These are phyloP conservation scores for Salvelinus fontinalis DNA, from an alignment of 2,113 vertebrate genomes.

Conservation along the genomic window DNA sequence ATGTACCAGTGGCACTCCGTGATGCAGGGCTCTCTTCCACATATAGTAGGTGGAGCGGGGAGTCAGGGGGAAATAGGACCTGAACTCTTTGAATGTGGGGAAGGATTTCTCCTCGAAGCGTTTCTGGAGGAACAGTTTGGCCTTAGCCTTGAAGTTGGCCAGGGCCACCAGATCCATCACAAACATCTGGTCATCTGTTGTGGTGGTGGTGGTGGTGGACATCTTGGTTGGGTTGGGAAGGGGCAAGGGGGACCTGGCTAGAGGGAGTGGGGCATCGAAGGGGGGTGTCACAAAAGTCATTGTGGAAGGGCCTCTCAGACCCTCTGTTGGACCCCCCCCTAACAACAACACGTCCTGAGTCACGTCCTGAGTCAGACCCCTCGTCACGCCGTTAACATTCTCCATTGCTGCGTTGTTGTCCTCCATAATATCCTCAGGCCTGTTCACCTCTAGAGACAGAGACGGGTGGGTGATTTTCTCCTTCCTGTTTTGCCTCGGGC, in stretches of 20 bases:
- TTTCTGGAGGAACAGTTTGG: conserved; percentile 92
- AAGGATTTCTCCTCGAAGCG: conserved; percentile 93
- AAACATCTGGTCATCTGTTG: conserved; percentile 74
- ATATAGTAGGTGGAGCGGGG: conserved; percentile 97
- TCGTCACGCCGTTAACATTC: not conserved
- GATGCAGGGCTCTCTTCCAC: conserved; percentile 93
- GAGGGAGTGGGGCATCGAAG: conserved; percentile 37
- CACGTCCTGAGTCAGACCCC: not conserved
- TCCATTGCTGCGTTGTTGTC: not conserved
- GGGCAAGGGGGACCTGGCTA: conserved; percentile 35
- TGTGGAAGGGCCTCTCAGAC: not conserved
- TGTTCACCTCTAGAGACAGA: conserved; percentile 5
- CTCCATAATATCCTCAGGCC: conserved; percentile 20
- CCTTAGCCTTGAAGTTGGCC: conserved; percentile 93
- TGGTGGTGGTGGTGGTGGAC: conserved; percentile 42
- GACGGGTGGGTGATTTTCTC: not conserved
- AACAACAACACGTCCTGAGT: conserved; percentile 22
- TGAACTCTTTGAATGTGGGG: conserved; percentile 93
- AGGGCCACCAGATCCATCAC: conserved; percentile 86
- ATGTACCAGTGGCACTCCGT: conserved; percentile 89
- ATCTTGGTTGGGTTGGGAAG: too few relatives aligned
- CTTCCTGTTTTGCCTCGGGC: conserved; percentile 37
- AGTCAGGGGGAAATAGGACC: conserved; percentile 87
- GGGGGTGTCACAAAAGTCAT: not conserved
- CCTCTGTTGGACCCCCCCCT: conserved; percentile 24